Base-by-base conservation (phyloP, 2,113 vertebrate species). In the Solea senegalensis region DNA sequence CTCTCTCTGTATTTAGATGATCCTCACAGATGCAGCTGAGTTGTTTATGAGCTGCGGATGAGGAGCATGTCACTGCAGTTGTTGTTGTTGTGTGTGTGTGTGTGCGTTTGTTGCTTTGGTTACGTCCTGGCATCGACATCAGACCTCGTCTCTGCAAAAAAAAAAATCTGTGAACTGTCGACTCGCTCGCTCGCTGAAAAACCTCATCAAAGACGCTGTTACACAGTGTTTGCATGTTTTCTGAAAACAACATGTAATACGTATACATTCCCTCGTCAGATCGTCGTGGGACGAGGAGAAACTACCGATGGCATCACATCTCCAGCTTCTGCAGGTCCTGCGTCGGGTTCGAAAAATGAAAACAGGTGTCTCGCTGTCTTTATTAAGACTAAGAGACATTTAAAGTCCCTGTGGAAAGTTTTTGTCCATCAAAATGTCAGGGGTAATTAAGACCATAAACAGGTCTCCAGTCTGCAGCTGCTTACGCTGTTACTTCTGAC, bases 31-130 rank as follows among this genome's bases (percentile, higher is more conserved):
- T 65, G 73, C 76, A 70, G 60, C 4, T 27, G 57, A 60, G 45
- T 49, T 76, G 80, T 83, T 76, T 85, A 82, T 69, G 81, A 72
- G 69, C 86, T 84, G 81, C 50, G 73, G 72, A 84, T 73, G 69
- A 83, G 26, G 40, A 74, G 72, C 69, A 27, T 79, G 83, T 80
- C 78, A 63, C 46, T 72, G 72, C 69, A 50, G 72, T 78, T 75
- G 80, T 63, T 81, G 12, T n/a, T 51, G 49, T 50, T 63, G 57
- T 53, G 56, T 61, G 57, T 46, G 59, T 15, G 39, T 41, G 74
- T 57, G 75, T 58, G 65, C 57, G 66, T 34, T 49, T 63, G 74
- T 75, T 86, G 81, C 81, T 74, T 39, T 68, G 84, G 86, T 82
- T 76, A 88, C 72, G 8, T 65, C 62, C 59, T 77, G 81, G 76